phyloP scores from a whole-genome alignment of 2,113 vertebrate species.

The Megaleporinus macrocephalus region DNA sequence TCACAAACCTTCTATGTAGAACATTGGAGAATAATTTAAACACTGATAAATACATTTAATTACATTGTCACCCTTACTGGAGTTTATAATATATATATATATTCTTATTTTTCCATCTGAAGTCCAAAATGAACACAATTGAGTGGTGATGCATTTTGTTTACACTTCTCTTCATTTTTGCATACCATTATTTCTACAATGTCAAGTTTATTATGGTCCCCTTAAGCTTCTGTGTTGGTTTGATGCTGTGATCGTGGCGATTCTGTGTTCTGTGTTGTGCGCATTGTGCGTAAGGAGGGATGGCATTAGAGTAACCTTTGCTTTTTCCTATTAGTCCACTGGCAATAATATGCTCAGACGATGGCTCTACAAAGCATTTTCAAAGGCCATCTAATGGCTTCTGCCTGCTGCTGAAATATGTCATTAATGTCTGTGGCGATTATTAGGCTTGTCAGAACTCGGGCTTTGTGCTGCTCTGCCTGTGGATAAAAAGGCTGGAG shows the following conservation, averaged over 20 bases:
- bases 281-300: constrained; percentile 34
- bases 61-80: too few relatives aligned
- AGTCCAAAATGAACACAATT: too few relatives aligned
- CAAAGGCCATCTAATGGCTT: constrained; percentile 64
- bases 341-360: constrained; percentile 51
- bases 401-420: constrained; percentile 60
- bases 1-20: too few relatives aligned
- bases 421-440: constrained; percentile 62
- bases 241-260: constrained; percentile 40
- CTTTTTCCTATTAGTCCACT: constrained; percentile 57
- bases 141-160: background rate
- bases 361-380: constrained; percentile 60
- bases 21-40: too few relatives aligned
- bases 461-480: constrained; percentile 51
- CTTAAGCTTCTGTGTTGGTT: constrained; percentile 35
- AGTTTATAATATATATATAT: too few relatives aligned
- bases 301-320: constrained; percentile 51
- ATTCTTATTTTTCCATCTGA: too few relatives aligned
- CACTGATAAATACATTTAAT: too few relatives aligned
- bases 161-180: background rate
- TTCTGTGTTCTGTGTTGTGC: constrained; percentile 36
- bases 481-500: constrained; percentile 44
- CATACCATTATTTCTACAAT: background rate
- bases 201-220: constrained; percentile 32
- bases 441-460: constrained; percentile 55